Evolutionary conservation across 1,140 invertebrate genomes (phyloP), one percentile per base, ranked within the genome.

Genomic region (Stratiolaelaps scimitus): DNA sequence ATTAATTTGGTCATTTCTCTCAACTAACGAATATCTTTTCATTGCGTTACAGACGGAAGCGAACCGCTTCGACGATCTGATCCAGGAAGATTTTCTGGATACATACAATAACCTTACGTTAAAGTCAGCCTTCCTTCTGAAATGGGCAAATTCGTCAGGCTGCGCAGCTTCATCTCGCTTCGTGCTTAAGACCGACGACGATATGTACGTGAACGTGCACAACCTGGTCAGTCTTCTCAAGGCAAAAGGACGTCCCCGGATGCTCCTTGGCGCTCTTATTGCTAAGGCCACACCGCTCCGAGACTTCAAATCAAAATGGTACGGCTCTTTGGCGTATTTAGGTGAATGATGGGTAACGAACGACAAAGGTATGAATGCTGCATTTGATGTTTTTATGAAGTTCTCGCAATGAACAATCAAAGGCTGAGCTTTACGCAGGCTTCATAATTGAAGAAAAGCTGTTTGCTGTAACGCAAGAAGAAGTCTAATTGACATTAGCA

Each of bases 61-160:
- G 15, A 34, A 80, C 2, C 75, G 76, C 29, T 83, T 83, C 70
- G 81, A 83, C 29, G 91, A 96, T 75, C 83, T 96, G n/a, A 84
- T 96, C 44, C 87, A 92, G 76, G 89, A 91, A 74, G 82, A 83
- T 65, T 94, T 92, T 73, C 72, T 85, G 13, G 92, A 96, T 75
- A 84, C 85, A 0, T 95, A 95, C 75, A 87, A 89, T 73, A 95
- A 96, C 81, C 78, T 95, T 64, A 94, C 90, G 0, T 74, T 93
- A 7, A 95, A 95, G 74, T 87, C 85, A 19, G 81, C 89, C 17
- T 84, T 89, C 81, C 80, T 89, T 75, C 75, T 92, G 46, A 90
- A 91, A 74, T 88, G 87, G 83, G 71, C 72, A 6, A 70, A 72
- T 7, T 65, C 53, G 7, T 66, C 69, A 47, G 75, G 74, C 65